Evolutionary conservation across 1,140 invertebrate species (phyloP).

Genomic region (Drosophila kohkoa): DNA sequence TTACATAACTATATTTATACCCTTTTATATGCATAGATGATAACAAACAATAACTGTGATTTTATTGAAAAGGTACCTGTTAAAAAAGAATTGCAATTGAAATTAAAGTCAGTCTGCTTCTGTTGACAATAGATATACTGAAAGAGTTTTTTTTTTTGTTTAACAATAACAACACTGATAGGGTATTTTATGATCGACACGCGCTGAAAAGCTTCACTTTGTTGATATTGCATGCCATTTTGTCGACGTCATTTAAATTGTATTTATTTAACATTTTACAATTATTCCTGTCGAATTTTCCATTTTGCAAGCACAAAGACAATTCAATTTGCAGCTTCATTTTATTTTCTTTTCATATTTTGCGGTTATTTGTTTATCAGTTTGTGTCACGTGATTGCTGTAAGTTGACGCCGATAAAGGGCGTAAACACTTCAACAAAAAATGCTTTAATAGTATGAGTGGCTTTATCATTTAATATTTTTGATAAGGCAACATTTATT

Average conservation of each 20-base stretch:
- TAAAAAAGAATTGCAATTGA: too few species aligned
- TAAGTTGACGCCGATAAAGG: background rate
- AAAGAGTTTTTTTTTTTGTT: too few species aligned
- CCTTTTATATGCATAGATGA: too few species aligned
- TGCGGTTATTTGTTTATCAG: background rate
- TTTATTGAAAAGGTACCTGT: too few species aligned
- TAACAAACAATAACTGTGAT: too few species aligned
- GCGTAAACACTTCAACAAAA: background rate
- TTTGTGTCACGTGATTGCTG: background rate
- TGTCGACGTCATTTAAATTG: background rate
- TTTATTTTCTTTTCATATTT: background rate
- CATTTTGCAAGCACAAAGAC: background rate
- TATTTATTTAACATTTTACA: background rate
- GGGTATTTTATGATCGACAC: constrained; percentile 1
- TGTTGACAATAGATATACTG: too few species aligned
- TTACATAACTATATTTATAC: too few species aligned
- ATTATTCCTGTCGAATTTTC: background rate
- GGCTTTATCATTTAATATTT: background rate
- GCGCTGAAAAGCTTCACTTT: background rate
- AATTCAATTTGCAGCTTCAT: background rate
- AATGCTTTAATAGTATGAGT: background rate
- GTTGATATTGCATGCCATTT: background rate
- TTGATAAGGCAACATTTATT: background rate
- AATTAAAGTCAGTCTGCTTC: too few species aligned
- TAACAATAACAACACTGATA: background rate